phyloP scores from a whole-genome alignment of 2,797 vertebrate species.

The Acrossocheilus fasciatus region DNA sequence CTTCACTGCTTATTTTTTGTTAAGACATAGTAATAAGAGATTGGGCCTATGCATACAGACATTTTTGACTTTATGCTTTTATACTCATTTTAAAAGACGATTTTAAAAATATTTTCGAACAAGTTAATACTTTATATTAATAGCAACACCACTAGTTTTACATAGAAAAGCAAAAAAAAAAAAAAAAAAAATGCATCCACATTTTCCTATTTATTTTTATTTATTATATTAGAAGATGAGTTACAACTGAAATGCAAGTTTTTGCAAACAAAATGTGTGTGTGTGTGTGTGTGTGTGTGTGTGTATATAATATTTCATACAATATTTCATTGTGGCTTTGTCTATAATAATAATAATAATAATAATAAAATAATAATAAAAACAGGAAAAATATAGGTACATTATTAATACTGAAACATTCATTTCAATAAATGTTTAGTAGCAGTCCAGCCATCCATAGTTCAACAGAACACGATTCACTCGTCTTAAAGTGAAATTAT shows the following conservation, averaged over 20 bases:
- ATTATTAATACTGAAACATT: neutral
- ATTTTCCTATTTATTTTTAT: neutral
- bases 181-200: neutral
- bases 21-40: neutral
- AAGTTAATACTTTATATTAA: neutral
- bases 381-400: neutral
- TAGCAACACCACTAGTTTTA: neutral
- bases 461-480: slow-evolving; percentile 71
- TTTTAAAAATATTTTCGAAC: no score
- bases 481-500: slow-evolving; percentile 56
- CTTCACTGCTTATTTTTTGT: neutral
- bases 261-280: no score
- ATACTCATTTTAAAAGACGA: no score
- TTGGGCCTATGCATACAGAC: neutral
- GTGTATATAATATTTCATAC: no score
- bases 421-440: slow-evolving; percentile 65
- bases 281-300: no score
- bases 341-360: neutral
- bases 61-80: neutral
- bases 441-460: slow-evolving; percentile 78
- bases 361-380: neutral
- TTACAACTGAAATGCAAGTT: neutral
- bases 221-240: neutral
- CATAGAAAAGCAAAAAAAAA: neutral
- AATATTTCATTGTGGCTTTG: neutral